Evolutionary conservation across 2,113 vertebrate species (phyloP).

Genomic region (Silurus glanis): DNA sequence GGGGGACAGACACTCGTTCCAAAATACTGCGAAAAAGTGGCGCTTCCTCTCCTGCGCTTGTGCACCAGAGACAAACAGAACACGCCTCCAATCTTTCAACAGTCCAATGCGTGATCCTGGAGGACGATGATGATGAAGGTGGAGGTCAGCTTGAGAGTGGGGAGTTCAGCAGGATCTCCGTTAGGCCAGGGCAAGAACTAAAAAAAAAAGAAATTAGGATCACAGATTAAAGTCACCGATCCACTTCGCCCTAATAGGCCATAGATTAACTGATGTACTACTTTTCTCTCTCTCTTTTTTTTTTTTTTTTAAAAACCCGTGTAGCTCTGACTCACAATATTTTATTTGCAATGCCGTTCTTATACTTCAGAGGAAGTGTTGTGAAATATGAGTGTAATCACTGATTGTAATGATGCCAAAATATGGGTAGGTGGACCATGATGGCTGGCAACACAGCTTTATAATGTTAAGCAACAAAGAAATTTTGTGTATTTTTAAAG

Average conservation of each 20-base stretch:
- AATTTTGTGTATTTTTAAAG: not conserved
- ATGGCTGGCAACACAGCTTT: not conserved
- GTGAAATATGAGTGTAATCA: not conserved
- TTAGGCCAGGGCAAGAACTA: slow-evolving; percentile 82
- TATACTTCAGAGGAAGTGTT: not conserved
- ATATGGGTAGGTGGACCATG: not conserved
- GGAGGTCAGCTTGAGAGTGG: slow-evolving; percentile 47
- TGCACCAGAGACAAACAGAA: slow-evolving; percentile 11
- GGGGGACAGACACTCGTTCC: not conserved
- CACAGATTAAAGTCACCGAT: no score
- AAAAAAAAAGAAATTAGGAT: not conserved
- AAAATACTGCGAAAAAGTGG: slow-evolving; percentile 20
- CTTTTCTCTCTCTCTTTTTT: not conserved
- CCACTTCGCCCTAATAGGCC: not conserved
- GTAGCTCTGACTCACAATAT: no score
- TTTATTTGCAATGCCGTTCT: no score
- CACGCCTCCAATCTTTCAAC: slow-evolving; percentile 21
- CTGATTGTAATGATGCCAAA: not conserved
- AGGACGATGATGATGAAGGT: slow-evolving; percentile 65
- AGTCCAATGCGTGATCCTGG: slow-evolving; percentile 44
- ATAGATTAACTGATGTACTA: not conserved
- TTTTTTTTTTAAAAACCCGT: not conserved
- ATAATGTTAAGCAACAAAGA: not conserved
- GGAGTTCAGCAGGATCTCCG: slow-evolving; percentile 49
- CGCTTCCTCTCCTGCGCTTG: slow-evolving; percentile 12